These are phyloP conservation scores for Dendrocopos noguchii DNA, from an alignment of 2,113 vertebrate genomes.

Conservation along the genomic window DNA sequence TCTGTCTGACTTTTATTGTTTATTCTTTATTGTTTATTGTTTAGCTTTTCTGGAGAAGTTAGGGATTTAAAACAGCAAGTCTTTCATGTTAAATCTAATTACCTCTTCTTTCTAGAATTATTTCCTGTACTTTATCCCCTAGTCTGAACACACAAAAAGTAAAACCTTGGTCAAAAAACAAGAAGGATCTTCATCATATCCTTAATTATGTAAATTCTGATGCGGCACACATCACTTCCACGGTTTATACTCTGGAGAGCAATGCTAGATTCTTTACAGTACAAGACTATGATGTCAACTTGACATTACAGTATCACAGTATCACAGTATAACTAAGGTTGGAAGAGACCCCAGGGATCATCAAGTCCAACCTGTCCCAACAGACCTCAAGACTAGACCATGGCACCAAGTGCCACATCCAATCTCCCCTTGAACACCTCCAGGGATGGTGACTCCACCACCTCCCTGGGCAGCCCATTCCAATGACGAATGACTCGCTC, in stretches of 20 bases:
- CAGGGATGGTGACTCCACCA: too few relatives aligned
- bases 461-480: too few relatives aligned
- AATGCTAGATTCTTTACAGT: not conserved
- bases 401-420: too few relatives aligned
- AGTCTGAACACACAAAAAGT: not conserved
- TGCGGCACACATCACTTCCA: not conserved
- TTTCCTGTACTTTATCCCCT: not conserved
- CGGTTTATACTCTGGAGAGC: not conserved
- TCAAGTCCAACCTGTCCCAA: too few relatives aligned
- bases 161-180: not conserved
- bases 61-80: not conserved
- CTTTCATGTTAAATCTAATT: not conserved
- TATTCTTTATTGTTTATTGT: not conserved
- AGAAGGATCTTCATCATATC: not conserved
- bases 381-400: too few relatives aligned
- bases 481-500: too few relatives aligned
- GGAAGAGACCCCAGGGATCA: too few relatives aligned
- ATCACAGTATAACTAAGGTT: too few relatives aligned
- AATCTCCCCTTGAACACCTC: too few relatives aligned
- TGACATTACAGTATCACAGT: too few relatives aligned
- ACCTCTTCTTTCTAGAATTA: not conserved
- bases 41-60: not conserved
- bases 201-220: not conserved
- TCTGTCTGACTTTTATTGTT: not conserved
- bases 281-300: not conserved